Base-by-base conservation (phyloP, 2,113 vertebrate genomes). In the Erythrolamprus reginae region DNA sequence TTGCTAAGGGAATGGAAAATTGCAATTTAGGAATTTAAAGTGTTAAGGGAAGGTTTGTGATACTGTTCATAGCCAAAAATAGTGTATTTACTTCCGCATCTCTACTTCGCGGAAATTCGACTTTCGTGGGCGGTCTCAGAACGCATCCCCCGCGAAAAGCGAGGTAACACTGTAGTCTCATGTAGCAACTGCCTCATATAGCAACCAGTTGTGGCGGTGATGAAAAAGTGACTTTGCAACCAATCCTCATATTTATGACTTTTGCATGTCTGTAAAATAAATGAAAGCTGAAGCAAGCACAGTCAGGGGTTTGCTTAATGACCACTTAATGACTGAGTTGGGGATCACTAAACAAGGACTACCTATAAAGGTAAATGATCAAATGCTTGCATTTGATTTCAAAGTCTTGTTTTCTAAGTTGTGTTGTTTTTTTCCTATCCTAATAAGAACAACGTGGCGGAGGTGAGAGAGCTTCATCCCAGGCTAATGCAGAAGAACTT, bases 381-480 rank as follows among this genome's bases (percentile, higher is more conserved):
- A 28, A 17, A 7, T 52, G 1, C 88, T n/a, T 38, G 5, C 26
- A 5, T 56, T 56, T 24, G 23, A 56, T 56, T 56, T 56, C 55
- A 56, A 56, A 56, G 17, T 8, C 42, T 86, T 26, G 15, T 52
- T 50, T 55, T 91, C 47, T 55, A 53, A 45, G 26, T 84, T 56
- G 10, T 82, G 50, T 92, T n/a, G n/a, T 45, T 52, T 90, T 5
- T 42, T 10, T 23, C 26, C 19, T 65, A 19, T 56, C 53, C 53
- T 47, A 24, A n/a, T 82, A 92, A 99, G 98, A 99, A 98, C 95
- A 99, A 99, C 87, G 96, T 99, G n/a, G 98, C 98, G 0, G 98
- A 99, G 95, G 98, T 98, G 45, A 96, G 96, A 90, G 98, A 98
- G 94, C 97, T 99, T 38, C 97, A 98, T 10, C 94, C 95, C 5